Conservation (phyloP, 2,888 invertebrate genomes). For the Dasysyrphus tricinctus region DNA sequence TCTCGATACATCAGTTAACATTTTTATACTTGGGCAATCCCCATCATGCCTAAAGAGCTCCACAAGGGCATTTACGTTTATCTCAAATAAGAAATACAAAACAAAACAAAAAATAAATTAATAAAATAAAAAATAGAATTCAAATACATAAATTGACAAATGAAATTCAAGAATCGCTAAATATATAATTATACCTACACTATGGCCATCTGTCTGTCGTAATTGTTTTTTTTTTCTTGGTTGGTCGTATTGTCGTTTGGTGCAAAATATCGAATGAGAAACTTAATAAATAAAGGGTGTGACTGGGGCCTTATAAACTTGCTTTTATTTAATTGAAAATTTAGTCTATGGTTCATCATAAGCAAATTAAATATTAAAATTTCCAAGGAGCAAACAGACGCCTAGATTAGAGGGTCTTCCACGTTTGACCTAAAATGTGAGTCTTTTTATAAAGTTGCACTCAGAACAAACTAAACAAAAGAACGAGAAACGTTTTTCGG, state of each 20-base stretch:
- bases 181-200: constrained; percentile 53
- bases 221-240: not conserved
- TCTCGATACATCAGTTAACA: constrained; percentile 9
- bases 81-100: not conserved
- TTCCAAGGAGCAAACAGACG: too few relatives aligned
- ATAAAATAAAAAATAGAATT: constrained; percentile 54
- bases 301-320: not conserved
- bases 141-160: constrained; percentile 63
- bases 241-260: not conserved
- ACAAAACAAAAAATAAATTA: constrained; percentile 40
- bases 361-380: too few relatives aligned
- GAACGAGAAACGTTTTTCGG: too few relatives aligned
- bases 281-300: not conserved
- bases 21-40: constrained; percentile 34
- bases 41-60: not conserved
- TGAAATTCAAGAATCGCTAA: constrained; percentile 68
- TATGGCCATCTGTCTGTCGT: constrained; percentile 67
- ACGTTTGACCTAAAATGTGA: too few relatives aligned
- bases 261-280: constrained; percentile 53
- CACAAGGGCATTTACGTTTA: constrained; percentile 47
- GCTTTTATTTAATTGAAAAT: not conserved
- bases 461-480: too few relatives aligned
- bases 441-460: too few relatives aligned
- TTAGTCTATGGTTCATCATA: too few relatives aligned
- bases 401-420: too few relatives aligned